A percentile compares a stretch with the other conserved stretches of the same genome.
Evolutionary conservation across 2,888 invertebrate genomes (phyloP).

Genomic region (Diabrotica balteata): DNA sequence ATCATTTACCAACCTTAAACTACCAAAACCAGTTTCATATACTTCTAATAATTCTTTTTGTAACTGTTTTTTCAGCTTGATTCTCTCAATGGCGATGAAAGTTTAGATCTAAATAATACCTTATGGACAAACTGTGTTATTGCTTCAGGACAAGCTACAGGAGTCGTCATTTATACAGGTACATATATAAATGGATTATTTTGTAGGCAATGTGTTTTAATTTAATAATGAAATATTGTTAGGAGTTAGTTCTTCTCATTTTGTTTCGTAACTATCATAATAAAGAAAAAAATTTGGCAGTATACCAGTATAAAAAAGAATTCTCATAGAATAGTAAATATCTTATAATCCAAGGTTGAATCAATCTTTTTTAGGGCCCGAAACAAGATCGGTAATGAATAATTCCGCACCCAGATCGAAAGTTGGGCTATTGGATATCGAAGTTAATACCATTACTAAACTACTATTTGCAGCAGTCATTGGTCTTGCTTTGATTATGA

Average conservation of each 20-base stretch:
- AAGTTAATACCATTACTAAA: slow-evolving; percentile 97
- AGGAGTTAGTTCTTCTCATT: too few species aligned
- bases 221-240: not conserved
- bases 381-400: slow-evolving; percentile 98
- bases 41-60: not conserved
- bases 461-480: slow-evolving; percentile 91
- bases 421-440: slow-evolving; percentile 93
- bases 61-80: slow-evolving; percentile 61
- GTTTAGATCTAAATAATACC: slow-evolving; percentile 94
- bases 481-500: slow-evolving; percentile 90
- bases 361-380: slow-evolving; percentile 70
- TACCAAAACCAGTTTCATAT: too few species aligned
- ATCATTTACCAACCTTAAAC: too few species aligned
- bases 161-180: slow-evolving; percentile 93
- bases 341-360: not conserved
- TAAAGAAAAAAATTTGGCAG: too few species aligned
- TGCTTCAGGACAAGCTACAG: slow-evolving; percentile 94
- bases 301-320: too few species aligned
- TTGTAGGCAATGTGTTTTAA: slow-evolving; percentile 4
- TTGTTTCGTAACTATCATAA: too few species aligned
- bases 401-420: slow-evolving; percentile 96
- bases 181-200: slow-evolving; percentile 20
- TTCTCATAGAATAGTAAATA: too few species aligned
- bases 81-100: slow-evolving; percentile 73
- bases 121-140: slow-evolving; percentile 99